A percentile compares a stretch with the other conserved stretches of the same genome.
Evolutionary conservation across 2,797 vertebrate species (phyloP).

Genomic region (Otolemur crassicaudatus): DNA sequence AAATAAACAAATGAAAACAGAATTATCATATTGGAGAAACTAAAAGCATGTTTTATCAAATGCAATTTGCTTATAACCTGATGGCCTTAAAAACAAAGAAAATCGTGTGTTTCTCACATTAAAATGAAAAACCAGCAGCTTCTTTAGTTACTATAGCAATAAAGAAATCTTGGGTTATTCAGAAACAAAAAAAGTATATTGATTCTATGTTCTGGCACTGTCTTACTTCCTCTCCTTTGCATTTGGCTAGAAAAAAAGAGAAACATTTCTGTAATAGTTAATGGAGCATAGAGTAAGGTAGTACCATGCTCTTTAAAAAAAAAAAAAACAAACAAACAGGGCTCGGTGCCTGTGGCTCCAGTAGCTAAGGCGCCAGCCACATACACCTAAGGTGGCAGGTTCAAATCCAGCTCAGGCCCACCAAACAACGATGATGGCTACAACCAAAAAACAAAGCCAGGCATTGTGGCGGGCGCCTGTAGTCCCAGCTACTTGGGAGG

Average conservation of each 20-base stretch:
- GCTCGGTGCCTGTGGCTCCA: too few relatives aligned
- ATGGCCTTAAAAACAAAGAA: slow-evolving; percentile 58
- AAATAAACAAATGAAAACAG: slow-evolving; percentile 82
- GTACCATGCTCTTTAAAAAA: slow-evolving; percentile 59
- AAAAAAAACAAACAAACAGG: not conserved
- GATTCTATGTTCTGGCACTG: slow-evolving; percentile 43
- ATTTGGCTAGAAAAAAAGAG: not conserved
- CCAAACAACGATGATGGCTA: too few relatives aligned
- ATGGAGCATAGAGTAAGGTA: slow-evolving; percentile 66
- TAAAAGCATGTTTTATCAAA: slow-evolving; percentile 82
- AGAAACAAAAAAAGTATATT: slow-evolving; percentile 60
- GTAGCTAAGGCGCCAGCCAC: too few relatives aligned
- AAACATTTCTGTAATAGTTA: not conserved
- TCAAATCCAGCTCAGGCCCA: too few relatives aligned
- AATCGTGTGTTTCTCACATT: slow-evolving; percentile 56
- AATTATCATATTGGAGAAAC: slow-evolving; percentile 78
- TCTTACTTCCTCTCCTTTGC: slow-evolving; percentile 21
- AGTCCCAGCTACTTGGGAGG: too few relatives aligned
- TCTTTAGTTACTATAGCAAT: slow-evolving; percentile 67
- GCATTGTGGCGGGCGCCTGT: too few relatives aligned
- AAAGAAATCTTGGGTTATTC: slow-evolving; percentile 63
- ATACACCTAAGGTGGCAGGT: too few relatives aligned
- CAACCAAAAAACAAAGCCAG: too few relatives aligned
- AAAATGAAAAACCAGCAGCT: slow-evolving; percentile 70
- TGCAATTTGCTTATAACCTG: slow-evolving; percentile 81